phyloP scores from a whole-genome alignment of 35 echinoderm and acorn worm genomes.

The Eucidaris tribuloides region DNA sequence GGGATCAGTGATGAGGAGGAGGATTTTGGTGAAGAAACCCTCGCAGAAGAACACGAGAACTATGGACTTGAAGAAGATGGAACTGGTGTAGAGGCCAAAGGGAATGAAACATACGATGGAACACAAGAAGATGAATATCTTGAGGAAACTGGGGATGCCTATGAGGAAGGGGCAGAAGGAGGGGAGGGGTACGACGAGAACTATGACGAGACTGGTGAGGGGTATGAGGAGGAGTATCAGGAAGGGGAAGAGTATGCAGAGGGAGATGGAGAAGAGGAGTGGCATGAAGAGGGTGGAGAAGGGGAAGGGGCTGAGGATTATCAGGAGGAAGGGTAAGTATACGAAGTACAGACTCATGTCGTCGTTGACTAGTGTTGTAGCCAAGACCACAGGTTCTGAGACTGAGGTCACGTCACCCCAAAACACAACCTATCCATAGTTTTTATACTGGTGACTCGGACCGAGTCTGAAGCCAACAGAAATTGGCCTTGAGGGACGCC shows the following conservation, averaged over 20 bases:
- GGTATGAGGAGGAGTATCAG: neutral
- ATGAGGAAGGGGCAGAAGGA: neutral
- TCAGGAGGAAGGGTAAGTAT: no score
- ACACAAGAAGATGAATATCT: neutral
- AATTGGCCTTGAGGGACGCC: no score
- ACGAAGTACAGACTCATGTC: no score
- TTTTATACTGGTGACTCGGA: no score
- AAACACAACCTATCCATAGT: no score
- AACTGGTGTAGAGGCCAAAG: neutral
- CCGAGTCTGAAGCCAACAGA: no score
- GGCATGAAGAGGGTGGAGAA: neutral
- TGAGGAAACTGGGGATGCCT: neutral
- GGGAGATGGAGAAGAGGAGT: neutral
- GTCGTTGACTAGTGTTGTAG: no score
- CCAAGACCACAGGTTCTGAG: no score
- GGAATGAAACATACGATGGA: neutral
- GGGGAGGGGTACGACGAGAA: neutral
- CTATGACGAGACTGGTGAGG: neutral
- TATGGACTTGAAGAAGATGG: neutral
- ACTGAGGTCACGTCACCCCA: no score
- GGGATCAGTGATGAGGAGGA: slow-evolving; percentile 7
- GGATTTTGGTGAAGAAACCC: neutral
- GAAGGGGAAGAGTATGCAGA: neutral
- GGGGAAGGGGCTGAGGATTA: neutral
- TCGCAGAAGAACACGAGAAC: neutral